Conservation (phyloP, 1,140 invertebrate species). For the Psix sp. region DNA sequence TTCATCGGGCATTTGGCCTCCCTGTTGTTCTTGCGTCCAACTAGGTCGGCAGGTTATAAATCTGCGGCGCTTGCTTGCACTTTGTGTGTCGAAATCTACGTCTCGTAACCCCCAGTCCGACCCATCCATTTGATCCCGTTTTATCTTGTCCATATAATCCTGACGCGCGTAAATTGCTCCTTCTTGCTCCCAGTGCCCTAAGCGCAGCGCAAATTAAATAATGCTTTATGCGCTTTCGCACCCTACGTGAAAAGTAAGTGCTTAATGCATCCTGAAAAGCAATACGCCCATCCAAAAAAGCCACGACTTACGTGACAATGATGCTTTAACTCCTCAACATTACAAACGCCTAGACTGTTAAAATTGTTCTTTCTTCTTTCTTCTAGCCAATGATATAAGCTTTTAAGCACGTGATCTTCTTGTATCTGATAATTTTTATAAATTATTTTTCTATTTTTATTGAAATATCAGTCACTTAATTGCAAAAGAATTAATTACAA, state of each 20-base stretch:
- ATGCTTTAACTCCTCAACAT: constrained; percentile 55
- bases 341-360: too few species aligned
- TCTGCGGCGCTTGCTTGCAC: constrained; percentile 59
- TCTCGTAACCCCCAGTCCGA: constrained; percentile 9
- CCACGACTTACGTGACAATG: constrained; percentile 59
- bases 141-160: constrained; percentile 72
- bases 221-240: constrained; percentile 53
- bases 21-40: constrained; percentile 40
- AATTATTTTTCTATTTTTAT: too few species aligned
- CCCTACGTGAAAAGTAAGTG: constrained; percentile 48
- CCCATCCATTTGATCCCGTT: constrained; percentile 39
- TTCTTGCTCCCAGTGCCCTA: constrained; percentile 49
- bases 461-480: too few species aligned
- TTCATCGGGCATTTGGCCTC: neutral
- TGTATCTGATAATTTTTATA: too few species aligned
- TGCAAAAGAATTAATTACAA: too few species aligned
- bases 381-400: neutral
- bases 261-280: constrained; percentile 55
- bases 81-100: constrained; percentile 37
- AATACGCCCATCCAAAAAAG: constrained; percentile 36
- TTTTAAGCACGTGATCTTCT: too few species aligned
- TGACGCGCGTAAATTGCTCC: constrained; percentile 66
- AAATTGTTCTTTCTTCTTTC: neutral
- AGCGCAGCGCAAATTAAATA: constrained; percentile 69
- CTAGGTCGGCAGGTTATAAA: constrained; percentile 72